Evolutionary conservation across 2,888 invertebrate species (phyloP), one percentile per base, ranked within the genome.

Genomic region (Calameuta pallipes): DNA sequence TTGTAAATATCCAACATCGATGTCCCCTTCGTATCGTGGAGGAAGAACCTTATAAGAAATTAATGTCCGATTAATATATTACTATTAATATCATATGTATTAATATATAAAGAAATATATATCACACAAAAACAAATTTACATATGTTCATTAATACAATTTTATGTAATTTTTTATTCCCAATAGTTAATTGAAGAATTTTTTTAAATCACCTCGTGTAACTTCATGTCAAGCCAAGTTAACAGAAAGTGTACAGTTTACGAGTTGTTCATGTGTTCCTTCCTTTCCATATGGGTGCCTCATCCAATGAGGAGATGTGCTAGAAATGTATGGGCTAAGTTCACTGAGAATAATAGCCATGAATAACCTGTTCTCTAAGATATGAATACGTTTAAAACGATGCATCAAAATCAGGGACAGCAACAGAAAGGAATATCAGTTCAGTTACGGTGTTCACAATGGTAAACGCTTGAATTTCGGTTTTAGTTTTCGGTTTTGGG

Each of bases 1-100:
- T 91, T 91, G 91, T 91, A 91, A 90, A 91, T 91, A 91, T 85
- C 80, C 75, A 80, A 76, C 83, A 80, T 83, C 80, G 74, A 80
- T 73, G 76, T 77, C 75, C 30, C 36, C 31, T 74, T 35, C 36
- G 1, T 56, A 56, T 11, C 36, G 36, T 74, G 6, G 74, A 74
- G 74, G 74, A 74, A 36, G 74, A 74, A 74, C 74, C n/a, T 35
- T 33, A 74, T 73, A 80, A 81, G 81, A 78, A 79, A 82, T 85
- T 74, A 80, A 79, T 85, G 83, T 86, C 83, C 82, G 81, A 82
- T 82, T 87, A 87, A 87, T 83, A 85, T 85, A 85, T 85, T 83
- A 81, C 77, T 83, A 76, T 80, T 84, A 82, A 82, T 84, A 81
- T 82, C 81, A 82, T 74, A 82, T 84, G 81, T 83, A 85, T 80